These are phyloP conservation scores for Agriopis marginaria DNA, from an alignment of 2,888 invertebrate genomes.

Conservation along the genomic window DNA sequence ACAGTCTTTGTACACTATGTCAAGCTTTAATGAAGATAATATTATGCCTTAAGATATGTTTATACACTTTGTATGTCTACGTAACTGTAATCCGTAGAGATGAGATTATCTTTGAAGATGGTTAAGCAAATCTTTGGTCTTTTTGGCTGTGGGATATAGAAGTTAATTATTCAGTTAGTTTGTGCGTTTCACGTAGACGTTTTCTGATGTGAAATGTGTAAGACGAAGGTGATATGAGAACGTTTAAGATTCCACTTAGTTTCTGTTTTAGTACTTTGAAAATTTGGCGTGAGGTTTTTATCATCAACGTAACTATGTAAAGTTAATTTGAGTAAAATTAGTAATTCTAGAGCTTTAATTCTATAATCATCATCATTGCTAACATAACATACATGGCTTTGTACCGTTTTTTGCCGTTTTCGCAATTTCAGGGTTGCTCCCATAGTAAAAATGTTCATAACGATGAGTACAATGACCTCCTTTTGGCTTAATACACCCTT, in stretches of 20 bases:
- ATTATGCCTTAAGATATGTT: conserved; percentile 24
- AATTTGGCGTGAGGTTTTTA: neutral
- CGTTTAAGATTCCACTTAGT: neutral
- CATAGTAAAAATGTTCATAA: too few relatives aligned
- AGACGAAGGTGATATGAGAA: conserved; percentile 6
- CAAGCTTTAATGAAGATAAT: conserved; percentile 47
- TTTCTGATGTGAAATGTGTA: conserved; percentile 3
- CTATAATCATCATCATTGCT: too few relatives aligned
- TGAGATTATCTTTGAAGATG: conserved; percentile 47
- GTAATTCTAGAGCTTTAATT: too few relatives aligned
- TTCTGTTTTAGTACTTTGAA: neutral
- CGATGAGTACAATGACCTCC: too few relatives aligned
- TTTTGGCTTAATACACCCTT: too few relatives aligned
- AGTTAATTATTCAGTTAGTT: conserved; percentile 25
- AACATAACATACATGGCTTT: too few relatives aligned
- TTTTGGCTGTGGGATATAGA: conserved; percentile 29
- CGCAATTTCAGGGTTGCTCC: too few relatives aligned
- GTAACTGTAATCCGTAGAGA: conserved; percentile 29
- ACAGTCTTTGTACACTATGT: conserved; percentile 47
- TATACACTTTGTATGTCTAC: conserved; percentile 22
- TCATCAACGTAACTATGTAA: too few relatives aligned
- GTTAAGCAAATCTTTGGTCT: conserved; percentile 43
- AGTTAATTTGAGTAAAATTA: too few relatives aligned
- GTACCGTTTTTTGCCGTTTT: too few relatives aligned
- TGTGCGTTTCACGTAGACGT: conserved; percentile 6